Percentiles rank a stretch among this genome's conserved stretches.
Conservation (phyloP, 1,140 invertebrate genomes). For the Drosophila mayri region DNA sequence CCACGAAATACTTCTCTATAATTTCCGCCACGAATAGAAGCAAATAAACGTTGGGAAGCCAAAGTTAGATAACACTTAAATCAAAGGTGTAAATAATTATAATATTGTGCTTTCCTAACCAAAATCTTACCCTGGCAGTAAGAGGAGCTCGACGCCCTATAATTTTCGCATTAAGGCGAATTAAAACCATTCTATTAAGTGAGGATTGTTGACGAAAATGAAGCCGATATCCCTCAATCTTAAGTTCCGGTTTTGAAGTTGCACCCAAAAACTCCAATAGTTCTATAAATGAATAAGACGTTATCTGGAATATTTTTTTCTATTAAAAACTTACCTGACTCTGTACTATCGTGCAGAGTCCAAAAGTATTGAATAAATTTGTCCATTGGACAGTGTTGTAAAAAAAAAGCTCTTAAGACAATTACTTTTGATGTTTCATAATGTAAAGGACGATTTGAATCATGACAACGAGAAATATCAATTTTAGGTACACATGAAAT, state of each 20-base stretch:
- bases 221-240: conserved; percentile 33
- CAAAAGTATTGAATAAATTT: conserved; percentile 49
- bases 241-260: conserved; percentile 39
- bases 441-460: conserved; percentile 31
- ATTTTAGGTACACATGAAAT: conserved; percentile 35
- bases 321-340: conserved; percentile 28
- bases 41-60: conserved; percentile 45
- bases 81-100: background rate
- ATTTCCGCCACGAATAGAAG: conserved; percentile 43
- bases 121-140: conserved; percentile 38
- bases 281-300: conserved; percentile 11
- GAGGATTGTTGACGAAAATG: conserved; percentile 34
- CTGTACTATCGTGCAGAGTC: conserved; percentile 54
- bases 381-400: conserved; percentile 42
- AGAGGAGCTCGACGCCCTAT: conserved; percentile 39
- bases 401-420: conserved; percentile 36
- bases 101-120: background rate
- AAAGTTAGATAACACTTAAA: conserved; percentile 43
- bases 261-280: conserved; percentile 44
- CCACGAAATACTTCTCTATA: conserved; percentile 36
- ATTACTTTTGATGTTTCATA: conserved; percentile 46
- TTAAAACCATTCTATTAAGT: conserved; percentile 37
- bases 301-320: background rate
- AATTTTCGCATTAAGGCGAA: conserved; percentile 43
- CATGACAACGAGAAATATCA: conserved; percentile 29